Evolutionary conservation across 2,797 vertebrate genomes (phyloP).

Genomic region (Urosaurus nigricauda): DNA sequence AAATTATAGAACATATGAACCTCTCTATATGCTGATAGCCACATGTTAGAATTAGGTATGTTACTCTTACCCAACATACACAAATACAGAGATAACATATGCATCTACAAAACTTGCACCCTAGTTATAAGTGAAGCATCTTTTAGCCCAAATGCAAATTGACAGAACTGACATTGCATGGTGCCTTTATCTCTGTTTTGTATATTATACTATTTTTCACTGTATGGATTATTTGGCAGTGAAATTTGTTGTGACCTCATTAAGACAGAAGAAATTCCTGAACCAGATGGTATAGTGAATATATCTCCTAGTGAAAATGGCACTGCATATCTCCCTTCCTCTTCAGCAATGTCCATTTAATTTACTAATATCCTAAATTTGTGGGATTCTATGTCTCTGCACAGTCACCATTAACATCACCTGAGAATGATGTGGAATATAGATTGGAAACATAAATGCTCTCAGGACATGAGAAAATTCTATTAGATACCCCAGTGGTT

Average conservation of each 20-base stretch:
- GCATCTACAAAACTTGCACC: background rate
- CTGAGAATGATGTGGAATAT: background rate
- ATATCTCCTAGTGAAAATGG: background rate
- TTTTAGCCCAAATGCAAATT: background rate
- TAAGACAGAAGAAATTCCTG: background rate
- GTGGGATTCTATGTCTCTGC: background rate
- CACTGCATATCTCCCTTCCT: too few species aligned
- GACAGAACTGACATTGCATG: background rate
- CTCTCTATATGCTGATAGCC: background rate
- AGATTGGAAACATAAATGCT: background rate
- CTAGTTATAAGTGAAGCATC: too few species aligned
- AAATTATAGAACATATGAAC: background rate
- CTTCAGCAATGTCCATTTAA: background rate
- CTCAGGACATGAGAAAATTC: background rate
- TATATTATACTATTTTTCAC: background rate
- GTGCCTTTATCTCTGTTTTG: background rate
- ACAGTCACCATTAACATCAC: background rate
- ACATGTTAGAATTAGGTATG: background rate
- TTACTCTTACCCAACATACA: background rate
- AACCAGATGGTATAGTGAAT: background rate
- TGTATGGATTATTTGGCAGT: too few species aligned
- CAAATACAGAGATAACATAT: background rate
- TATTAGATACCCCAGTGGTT: background rate
- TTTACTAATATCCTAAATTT: background rate
- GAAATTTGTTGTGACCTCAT: background rate